Percentiles rank a stretch among this genome's conserved stretches.
These are phyloP conservation scores for Anas acuta DNA, from an alignment of 2,797 vertebrate species.

Conservation along the genomic window DNA sequence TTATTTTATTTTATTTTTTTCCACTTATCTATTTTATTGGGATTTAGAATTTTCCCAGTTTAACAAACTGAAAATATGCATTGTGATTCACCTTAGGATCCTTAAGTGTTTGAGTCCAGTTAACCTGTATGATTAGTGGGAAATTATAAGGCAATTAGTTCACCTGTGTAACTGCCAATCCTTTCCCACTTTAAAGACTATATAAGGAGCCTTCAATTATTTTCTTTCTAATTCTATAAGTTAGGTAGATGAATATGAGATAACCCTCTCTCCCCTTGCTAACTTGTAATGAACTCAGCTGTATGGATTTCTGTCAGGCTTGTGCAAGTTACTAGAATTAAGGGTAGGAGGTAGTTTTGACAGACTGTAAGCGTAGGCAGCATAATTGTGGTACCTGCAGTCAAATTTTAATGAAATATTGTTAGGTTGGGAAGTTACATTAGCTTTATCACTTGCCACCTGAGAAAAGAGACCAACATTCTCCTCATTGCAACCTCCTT, in stretches of 20 bases:
- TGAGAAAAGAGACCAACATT: too few species aligned
- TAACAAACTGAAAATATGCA: not conserved
- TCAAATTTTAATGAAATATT: not conserved
- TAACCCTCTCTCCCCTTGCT: not conserved
- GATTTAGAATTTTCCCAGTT: not conserved
- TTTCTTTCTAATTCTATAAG: not conserved
- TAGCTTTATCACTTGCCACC: too few species aligned
- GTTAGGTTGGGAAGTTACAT: not conserved
- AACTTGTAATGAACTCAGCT: not conserved
- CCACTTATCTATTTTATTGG: not conserved
- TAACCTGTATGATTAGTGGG: not conserved
- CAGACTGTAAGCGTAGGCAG: not conserved
- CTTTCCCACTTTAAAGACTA: not conserved
- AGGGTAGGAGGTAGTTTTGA: not conserved
- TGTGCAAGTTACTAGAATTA: not conserved
- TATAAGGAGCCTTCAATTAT: not conserved
- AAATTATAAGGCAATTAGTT: not conserved
- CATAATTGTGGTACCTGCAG: not conserved
- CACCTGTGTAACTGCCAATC: not conserved
- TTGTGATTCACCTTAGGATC: not conserved
- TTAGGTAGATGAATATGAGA: not conserved
- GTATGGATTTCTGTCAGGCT: not conserved
- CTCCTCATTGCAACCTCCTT: too few species aligned
- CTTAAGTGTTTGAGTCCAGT: not conserved
- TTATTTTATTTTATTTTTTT: not conserved